These are phyloP conservation scores for Amiota mariae DNA, from an alignment of 2,888 invertebrate genomes.

Conservation along the genomic window DNA sequence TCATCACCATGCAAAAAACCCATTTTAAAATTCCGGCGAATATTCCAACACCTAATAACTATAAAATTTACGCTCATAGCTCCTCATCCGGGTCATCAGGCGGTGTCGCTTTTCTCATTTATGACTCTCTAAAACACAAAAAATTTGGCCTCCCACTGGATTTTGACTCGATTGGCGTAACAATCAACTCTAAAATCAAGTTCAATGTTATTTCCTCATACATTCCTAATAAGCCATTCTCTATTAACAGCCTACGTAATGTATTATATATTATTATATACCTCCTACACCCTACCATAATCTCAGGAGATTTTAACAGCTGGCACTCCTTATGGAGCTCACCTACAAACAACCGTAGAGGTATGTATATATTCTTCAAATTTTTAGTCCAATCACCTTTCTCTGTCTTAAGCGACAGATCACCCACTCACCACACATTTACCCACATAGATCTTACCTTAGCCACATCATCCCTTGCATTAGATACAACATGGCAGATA, in stretches of 20 bases:
- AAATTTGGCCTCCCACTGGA: neutral
- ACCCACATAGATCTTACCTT: constrained; percentile 30
- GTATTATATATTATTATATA: constrained; percentile 26
- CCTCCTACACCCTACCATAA: constrained; percentile 18
- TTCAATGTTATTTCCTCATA: constrained; percentile 10
- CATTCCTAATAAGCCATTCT: constrained; percentile 31
- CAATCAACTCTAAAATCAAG: neutral
- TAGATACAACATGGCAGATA: constrained; percentile 11
- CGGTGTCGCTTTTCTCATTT: too few species aligned
- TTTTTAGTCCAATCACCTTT: constrained; percentile 25
- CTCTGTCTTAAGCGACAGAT: constrained; percentile 19
- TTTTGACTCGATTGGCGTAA: neutral
- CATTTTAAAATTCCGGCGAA: neutral
- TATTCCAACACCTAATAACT: constrained; percentile 16
- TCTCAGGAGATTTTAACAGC: constrained; percentile 32
- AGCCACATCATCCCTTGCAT: neutral
- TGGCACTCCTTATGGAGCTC: too few species aligned
- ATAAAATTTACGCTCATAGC: constrained; percentile 1
- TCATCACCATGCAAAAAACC: constrained; percentile 17
- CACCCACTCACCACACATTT: constrained; percentile 26
- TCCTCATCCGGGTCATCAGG: too few species aligned
- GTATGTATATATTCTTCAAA: too few species aligned
- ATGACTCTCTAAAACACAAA: constrained; percentile 2
- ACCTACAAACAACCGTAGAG: too few species aligned
- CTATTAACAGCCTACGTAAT: constrained; percentile 17